Conservation (phyloP, 2,888 invertebrate species). For the Nysson spinosus region DNA sequence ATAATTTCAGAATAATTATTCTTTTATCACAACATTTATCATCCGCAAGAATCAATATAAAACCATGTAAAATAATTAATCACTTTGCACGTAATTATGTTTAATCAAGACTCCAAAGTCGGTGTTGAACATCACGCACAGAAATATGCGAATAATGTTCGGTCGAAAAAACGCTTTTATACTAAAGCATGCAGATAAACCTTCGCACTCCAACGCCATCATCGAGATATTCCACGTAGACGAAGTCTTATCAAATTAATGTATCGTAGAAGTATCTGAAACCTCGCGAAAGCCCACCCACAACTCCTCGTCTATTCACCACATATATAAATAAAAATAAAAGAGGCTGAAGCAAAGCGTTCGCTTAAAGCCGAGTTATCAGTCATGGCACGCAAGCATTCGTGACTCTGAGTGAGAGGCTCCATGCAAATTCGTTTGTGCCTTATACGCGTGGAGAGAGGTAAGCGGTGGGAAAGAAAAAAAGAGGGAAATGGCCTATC, state of each 20-base stretch:
- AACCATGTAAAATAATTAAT: no score
- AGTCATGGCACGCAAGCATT: constrained; percentile 65
- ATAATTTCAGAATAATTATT: no score
- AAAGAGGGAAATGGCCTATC: constrained; percentile 29
- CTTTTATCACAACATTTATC: no score
- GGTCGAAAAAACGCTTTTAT: background rate
- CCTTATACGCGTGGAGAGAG: constrained; percentile 26
- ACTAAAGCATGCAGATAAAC: background rate
- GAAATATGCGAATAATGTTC: background rate
- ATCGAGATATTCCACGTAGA: background rate
- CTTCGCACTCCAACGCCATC: background rate
- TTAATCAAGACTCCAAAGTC: no score
- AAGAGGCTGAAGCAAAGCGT: constrained; percentile 44
- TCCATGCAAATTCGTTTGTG: constrained; percentile 63
- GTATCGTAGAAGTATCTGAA: constrained; percentile 3
- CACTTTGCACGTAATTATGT: no score
- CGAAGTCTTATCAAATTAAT: constrained; percentile 20
- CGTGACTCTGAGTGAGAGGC: constrained; percentile 42
- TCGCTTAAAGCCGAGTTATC: constrained; percentile 62
- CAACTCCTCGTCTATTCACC: background rate
- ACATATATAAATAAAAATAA: constrained; percentile 36
- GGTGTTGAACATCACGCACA: no score
- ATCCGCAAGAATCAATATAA: no score
- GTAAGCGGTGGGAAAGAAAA: background rate
- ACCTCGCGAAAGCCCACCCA: background rate